Evolutionary conservation across 2,888 invertebrate species (phyloP), one percentile per base, ranked within the genome.

Genomic region (Neuroscelio doddi): DNA sequence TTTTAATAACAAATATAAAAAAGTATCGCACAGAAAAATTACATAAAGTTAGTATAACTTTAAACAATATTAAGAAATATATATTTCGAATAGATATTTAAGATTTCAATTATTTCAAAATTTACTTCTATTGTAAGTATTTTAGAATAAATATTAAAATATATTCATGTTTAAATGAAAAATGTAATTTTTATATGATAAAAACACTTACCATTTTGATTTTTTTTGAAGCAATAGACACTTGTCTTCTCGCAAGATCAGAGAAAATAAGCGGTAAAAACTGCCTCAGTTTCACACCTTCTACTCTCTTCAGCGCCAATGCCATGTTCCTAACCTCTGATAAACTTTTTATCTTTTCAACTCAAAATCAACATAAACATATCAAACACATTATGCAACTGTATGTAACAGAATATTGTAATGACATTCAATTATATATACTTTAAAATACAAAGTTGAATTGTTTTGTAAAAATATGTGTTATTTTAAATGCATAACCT

Each of bases 121-220:
- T n/a, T n/a, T n/a, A n/a, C n/a, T 21, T 21, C 3, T 5, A 21
- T 21, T 3, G 2, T 5, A 21, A 3, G 21, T 21, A 3, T 21
- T 21, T 21, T 3, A 3, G 5, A 3, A 21, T 21, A 15, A 1
- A 14, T 5, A 4, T 8, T 7, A 15, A 30, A n/a, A 16, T 16
- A 16, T 0, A 12, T 9, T 10, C 2, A 26, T 5, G 4, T 21
- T 21, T 21, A 17, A 8, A 10, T 26, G 26, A n/a, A 26, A n/a
- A 30, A 32, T 15, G 7, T 26, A 21, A 26, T 41, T 21, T n/a
- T 29, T 17, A 2, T 8, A 26, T 29, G 8, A 45, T 12, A 44
- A 7, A n/a, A n/a, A n/a, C n/a, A 68, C 71, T 65, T 55, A 78
- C 77, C 77, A 78, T 78, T 69, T 72, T 78, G 36, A 67, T 68